A percentile compares a stretch with the other conserved stretches of the same genome.
Evolutionary conservation across 2,797 vertebrate genomes (phyloP).

Genomic region (Psittacula echo): DNA sequence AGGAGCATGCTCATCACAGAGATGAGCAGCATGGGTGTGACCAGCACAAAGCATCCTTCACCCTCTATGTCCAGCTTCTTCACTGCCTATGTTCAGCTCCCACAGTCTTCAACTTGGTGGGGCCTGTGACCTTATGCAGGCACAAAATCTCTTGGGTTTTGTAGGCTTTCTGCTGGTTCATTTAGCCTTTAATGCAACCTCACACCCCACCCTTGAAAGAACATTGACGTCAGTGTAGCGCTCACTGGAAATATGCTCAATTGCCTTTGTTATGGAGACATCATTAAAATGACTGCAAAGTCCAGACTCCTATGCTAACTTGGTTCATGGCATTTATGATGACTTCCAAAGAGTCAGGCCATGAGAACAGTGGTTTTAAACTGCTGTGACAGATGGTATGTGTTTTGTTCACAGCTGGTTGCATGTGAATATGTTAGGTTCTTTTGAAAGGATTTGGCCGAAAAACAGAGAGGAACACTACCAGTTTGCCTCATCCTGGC

Average conservation of each 20-base stretch:
- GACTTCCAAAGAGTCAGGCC: constrained; percentile 23
- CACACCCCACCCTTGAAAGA: neutral
- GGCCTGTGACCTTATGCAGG: neutral
- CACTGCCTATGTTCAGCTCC: neutral
- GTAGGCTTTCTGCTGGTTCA: neutral
- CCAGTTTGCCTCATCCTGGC: neutral
- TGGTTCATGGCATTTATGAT: neutral
- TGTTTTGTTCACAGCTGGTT: constrained; percentile 30
- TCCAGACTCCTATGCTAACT: neutral
- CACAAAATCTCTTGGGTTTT: neutral
- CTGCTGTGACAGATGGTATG: constrained; percentile 25
- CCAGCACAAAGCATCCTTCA: neutral
- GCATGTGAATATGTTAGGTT: neutral
- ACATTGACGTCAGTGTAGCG: neutral
- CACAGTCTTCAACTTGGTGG: rapidly evolving
- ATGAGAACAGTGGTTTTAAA: constrained; percentile 28
- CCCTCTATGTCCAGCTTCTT: neutral
- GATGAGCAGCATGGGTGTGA: neutral
- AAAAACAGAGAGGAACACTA: neutral
- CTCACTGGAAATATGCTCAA: neutral
- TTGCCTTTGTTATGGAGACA: neutral
- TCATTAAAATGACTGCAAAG: neutral
- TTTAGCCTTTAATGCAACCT: neutral
- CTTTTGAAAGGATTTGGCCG: constrained; percentile 11
- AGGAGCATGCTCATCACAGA: neutral